These are phyloP conservation scores for Erethizon dorsatum DNA, from an alignment of 2,797 vertebrate genomes.

Conservation along the genomic window DNA sequence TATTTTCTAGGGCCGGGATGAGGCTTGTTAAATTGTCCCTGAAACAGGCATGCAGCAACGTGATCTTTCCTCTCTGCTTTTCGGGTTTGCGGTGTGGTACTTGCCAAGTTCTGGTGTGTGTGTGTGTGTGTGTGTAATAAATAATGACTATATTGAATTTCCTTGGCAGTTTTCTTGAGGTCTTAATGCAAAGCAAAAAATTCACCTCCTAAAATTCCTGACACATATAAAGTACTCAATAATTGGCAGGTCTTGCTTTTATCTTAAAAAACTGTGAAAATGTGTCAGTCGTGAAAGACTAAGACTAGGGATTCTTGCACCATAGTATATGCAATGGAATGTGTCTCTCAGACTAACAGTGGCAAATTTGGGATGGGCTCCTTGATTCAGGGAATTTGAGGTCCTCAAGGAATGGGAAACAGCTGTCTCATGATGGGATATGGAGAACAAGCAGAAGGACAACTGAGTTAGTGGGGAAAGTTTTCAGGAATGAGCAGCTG, in stretches of 20 bases:
- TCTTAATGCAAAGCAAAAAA: neutral
- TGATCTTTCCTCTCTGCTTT: too few relatives aligned
- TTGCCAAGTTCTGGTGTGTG: neutral
- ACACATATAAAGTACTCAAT: neutral
- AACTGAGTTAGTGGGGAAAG: too few relatives aligned
- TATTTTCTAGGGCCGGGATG: neutral
- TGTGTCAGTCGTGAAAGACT: rapidly evolving
- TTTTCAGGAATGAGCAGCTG: too few relatives aligned
- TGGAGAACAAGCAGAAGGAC: too few relatives aligned
- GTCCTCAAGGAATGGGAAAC: too few relatives aligned
- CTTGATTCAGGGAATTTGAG: neutral
- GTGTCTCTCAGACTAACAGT: neutral
- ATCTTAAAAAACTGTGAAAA: neutral
- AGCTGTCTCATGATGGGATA: too few relatives aligned
- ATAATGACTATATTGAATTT: neutral
- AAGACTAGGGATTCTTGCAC: neutral
- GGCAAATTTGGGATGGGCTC: neutral
- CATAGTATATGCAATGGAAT: rapidly evolving
- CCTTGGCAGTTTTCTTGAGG: neutral
- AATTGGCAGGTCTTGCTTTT: neutral
- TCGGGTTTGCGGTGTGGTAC: too few relatives aligned
- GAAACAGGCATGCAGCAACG: too few relatives aligned
- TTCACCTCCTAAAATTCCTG: neutral
- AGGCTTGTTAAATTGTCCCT: neutral
- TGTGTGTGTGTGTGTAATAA: too few relatives aligned